These are phyloP conservation scores for Salpingus planirostris DNA, from an alignment of 2,888 invertebrate genomes.

Conservation along the genomic window DNA sequence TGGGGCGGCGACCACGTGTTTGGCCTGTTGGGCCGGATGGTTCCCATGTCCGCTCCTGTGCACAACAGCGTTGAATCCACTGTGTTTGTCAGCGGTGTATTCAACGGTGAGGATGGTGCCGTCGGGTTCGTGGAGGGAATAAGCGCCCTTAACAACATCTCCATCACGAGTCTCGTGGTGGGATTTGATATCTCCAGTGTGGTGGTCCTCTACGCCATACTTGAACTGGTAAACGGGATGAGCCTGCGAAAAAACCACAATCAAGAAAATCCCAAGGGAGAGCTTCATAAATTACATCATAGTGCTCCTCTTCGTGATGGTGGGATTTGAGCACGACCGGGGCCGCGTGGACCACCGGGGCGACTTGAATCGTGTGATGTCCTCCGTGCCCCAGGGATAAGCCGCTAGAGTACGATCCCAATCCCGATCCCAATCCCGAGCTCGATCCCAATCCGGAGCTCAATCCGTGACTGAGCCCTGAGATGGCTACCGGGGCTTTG, in stretches of 20 bases:
- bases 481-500: constrained; percentile 1
- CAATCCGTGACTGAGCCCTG: too few relatives aligned
- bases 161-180: constrained; percentile 49
- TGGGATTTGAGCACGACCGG: constrained; percentile 8
- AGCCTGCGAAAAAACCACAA: constrained; percentile 24
- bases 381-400: too few relatives aligned
- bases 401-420: too few relatives aligned
- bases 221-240: constrained; percentile 51
- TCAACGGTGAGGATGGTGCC: constrained; percentile 49
- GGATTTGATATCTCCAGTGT: constrained; percentile 49
- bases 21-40: constrained; percentile 12
- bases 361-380: constrained; percentile 2
- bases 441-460: too few relatives aligned
- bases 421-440: too few relatives aligned
- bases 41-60: constrained; percentile 44
- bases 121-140: constrained; percentile 49
- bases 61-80: constrained; percentile 42
- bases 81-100: constrained; percentile 50
- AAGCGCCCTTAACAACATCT: constrained; percentile 47
- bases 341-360: constrained; percentile 7
- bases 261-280: constrained; percentile 1
- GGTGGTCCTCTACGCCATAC: constrained; percentile 48
- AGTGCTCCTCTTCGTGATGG: constrained; percentile 17
- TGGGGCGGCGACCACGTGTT: constrained; percentile 11
- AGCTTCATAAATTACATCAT: constrained; percentile 8